A percentile compares a stretch with the other conserved stretches of the same genome.
Conservation (phyloP, 2,888 invertebrate genomes). For the Emmelina monodactyla region DNA sequence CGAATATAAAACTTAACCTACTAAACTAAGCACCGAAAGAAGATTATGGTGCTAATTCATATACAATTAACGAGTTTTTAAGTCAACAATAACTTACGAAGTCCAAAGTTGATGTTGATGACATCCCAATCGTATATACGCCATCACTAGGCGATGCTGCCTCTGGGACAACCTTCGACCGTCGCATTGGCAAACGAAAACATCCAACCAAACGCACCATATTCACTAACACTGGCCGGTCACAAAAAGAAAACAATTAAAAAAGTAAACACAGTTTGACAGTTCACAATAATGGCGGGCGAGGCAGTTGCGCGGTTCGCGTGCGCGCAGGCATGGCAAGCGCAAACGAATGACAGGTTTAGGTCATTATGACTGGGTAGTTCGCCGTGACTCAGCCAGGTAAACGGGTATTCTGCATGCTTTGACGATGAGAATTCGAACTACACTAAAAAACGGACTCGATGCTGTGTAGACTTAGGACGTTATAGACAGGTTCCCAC, state of each 20-base stretch:
- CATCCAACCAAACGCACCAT: slow-evolving; percentile 51
- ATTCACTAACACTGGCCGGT: neutral
- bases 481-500: too few relatives aligned
- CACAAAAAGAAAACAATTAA: neutral
- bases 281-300: slow-evolving; percentile 12
- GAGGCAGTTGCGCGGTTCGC: slow-evolving; percentile 17
- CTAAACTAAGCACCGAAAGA: too few relatives aligned
- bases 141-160: slow-evolving; percentile 25
- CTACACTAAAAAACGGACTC: neutral
- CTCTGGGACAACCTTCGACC: slow-evolving; percentile 41
- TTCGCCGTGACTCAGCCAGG: slow-evolving; percentile 28
- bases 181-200: slow-evolving; percentile 40
- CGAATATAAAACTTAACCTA: too few relatives aligned
- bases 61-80: too few relatives aligned
- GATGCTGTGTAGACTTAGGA: neutral
- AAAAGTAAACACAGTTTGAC: slow-evolving; percentile 7
- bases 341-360: slow-evolving; percentile 47
- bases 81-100: too few relatives aligned
- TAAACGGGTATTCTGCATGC: slow-evolving; percentile 16
- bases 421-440: slow-evolving; percentile 3
- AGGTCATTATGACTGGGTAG: slow-evolving; percentile 19
- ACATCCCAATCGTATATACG: slow-evolving; percentile 47
- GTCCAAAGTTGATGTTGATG: slow-evolving; percentile 47
- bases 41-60: too few relatives aligned
- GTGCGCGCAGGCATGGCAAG: slow-evolving; percentile 39